Evolutionary conservation across 2,888 invertebrate species (phyloP).

Genomic region (Diaphora mendica): DNA sequence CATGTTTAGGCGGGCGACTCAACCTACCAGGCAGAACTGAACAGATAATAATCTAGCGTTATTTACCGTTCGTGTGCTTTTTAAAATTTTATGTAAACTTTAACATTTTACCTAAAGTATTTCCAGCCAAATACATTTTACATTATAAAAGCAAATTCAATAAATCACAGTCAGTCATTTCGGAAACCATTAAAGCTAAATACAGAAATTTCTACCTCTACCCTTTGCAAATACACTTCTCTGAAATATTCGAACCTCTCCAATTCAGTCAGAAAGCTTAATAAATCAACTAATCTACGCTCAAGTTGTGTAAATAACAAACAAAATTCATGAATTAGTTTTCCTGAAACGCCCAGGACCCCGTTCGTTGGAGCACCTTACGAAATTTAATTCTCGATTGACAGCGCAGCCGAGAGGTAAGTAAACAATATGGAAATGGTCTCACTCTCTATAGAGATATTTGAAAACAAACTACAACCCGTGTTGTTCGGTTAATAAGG

Average conservation of each 20-base stretch:
- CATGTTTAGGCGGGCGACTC: background rate
- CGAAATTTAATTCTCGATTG: slow-evolving; percentile 42
- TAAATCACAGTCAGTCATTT: slow-evolving; percentile 1
- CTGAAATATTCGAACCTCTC: slow-evolving; percentile 9
- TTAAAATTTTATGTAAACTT: background rate
- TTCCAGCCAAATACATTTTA: background rate
- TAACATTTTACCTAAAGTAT: background rate
- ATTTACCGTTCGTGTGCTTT: background rate
- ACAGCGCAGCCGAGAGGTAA: slow-evolving; percentile 33
- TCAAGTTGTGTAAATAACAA: slow-evolving; percentile 42
- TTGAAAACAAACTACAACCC: background rate
- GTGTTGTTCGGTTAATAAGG: background rate
- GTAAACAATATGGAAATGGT: slow-evolving; percentile 40
- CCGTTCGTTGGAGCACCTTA: slow-evolving; percentile 42
- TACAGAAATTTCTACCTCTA: background rate
- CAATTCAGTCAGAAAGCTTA: slow-evolving; percentile 24
- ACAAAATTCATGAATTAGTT: slow-evolving; percentile 45
- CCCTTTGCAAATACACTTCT: slow-evolving; percentile 5
- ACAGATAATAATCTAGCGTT: background rate
- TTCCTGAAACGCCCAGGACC: slow-evolving; percentile 24
- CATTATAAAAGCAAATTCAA: background rate
- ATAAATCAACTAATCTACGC: slow-evolving; percentile 35
- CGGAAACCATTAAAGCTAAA: background rate
- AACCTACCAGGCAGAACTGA: background rate
- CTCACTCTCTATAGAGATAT: background rate